Conservation (phyloP, 2,888 invertebrate species). For the Latrodectus elegans region DNA sequence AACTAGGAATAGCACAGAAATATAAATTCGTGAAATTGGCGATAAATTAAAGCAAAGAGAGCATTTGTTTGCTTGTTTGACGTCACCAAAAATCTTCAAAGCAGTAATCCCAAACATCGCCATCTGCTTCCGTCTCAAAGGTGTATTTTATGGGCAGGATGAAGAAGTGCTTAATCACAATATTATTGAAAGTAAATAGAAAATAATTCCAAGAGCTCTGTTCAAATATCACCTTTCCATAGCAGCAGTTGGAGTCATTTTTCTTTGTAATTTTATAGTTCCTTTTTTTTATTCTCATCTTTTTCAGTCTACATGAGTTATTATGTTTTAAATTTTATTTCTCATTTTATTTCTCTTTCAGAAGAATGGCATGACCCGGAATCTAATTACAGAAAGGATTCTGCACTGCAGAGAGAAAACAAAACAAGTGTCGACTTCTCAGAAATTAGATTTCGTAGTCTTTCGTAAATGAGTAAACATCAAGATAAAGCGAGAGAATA, state of each 20-base stretch:
- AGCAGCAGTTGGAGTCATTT: too few relatives aligned
- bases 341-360: too few relatives aligned
- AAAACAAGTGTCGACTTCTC: constrained; percentile 19
- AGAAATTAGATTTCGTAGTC: constrained; percentile 33
- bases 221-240: too few relatives aligned
- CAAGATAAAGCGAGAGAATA: too few relatives aligned
- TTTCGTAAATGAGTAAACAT: constrained; percentile 35
- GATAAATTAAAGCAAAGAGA: not conserved
- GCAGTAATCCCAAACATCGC: not conserved
- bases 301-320: too few relatives aligned
- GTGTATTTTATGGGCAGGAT: not conserved
- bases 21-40: not conserved
- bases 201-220: not conserved
- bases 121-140: constrained; percentile 19
- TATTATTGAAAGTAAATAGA: constrained; percentile 29
- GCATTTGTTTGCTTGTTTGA: not conserved
- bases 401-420: constrained; percentile 1
- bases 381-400: too few relatives aligned
- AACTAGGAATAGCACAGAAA: not conserved
- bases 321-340: too few relatives aligned
- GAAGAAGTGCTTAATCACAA: not conserved
- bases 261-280: too few relatives aligned
- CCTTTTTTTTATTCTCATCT: too few relatives aligned
- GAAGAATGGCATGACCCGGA: too few relatives aligned
- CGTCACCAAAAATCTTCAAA: not conserved